Percentiles rank a stretch among this genome's conserved stretches.
Evolutionary conservation across 2,113 vertebrate genomes (phyloP).

Genomic region (Oncorhynchus gorbuscha): DNA sequence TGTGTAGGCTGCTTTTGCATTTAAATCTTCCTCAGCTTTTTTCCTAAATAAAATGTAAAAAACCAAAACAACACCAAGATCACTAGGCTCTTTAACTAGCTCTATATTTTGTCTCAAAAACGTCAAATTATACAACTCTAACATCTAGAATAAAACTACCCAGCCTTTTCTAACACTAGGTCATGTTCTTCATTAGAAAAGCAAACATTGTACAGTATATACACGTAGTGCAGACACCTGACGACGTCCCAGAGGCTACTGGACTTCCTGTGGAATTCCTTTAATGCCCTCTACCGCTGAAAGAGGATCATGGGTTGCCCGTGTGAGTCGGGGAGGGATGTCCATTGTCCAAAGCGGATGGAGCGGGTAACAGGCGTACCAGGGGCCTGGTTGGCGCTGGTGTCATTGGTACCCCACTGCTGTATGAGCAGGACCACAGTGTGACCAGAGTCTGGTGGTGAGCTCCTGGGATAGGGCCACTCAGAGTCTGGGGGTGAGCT

Average conservation of each 20-base stretch:
- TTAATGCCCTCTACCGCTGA: slow-evolving; percentile 29
- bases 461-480: neutral
- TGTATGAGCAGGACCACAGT: slow-evolving; percentile 21
- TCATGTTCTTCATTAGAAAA: slow-evolving; percentile 40
- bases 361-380: slow-evolving; percentile 3
- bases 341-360: slow-evolving; percentile 19
- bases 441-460: neutral
- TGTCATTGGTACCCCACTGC: slow-evolving; percentile 7
- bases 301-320: slow-evolving; percentile 20
- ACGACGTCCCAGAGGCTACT: slow-evolving; percentile 27
- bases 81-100: slow-evolving; percentile 27
- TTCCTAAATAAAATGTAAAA: neutral
- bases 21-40: slow-evolving; percentile 58
- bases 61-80: neutral
- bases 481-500: slow-evolving; percentile 73
- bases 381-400: slow-evolving; percentile 1
- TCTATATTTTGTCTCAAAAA: slow-evolving; percentile 32
- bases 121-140: slow-evolving; percentile 61
- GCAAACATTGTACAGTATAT: slow-evolving; percentile 34
- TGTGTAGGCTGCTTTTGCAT: slow-evolving; percentile 59
- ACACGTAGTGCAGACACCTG: slow-evolving; percentile 49
- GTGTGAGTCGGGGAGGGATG: slow-evolving; percentile 12
- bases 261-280: slow-evolving; percentile 31
- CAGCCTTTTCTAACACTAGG: slow-evolving; percentile 1
- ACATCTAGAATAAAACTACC: slow-evolving; percentile 51